Evolutionary conservation across 1,140 invertebrate genomes (phyloP), one percentile per base, ranked within the genome.

Genomic region (Sitophilus oryzae): DNA sequence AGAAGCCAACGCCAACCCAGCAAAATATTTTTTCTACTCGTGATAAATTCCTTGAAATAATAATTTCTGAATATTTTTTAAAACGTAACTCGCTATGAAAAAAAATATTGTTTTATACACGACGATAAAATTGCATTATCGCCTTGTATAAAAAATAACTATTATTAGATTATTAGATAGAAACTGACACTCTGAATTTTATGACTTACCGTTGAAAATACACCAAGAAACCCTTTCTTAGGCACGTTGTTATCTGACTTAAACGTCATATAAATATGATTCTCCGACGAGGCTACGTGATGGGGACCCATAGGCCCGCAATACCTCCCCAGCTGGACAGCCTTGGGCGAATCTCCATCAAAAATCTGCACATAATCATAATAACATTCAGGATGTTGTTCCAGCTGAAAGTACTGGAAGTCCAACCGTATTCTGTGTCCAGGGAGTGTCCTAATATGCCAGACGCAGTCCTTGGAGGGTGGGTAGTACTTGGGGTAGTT

Each of bases 401-500:
- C 96, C 70, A 99, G 77, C 65, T 97, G 93, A 69, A 98, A 98
- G 22, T 88, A 85, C 61, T 87, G 84, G 73, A 98, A 98, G 22
- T 87, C 82, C 54, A 98, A 74, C 76, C 95, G 95, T 35, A 98
- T 93, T 35, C 95, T 78, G 73, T 99, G 96, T 0, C 96, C 96
- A 0, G 92, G 91, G 0, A 91, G 96, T 0, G 94, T 96, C 0
- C 83, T 87, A 69, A 98, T 94, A 62, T 93, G 89, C 96, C 96
- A 99, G 4, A 96, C 87, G 68, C 96, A 99, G 65, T 97, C 92
- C 90, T 96, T 96, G 41, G 85, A 79, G 10, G 85, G 83, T 0
- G 95, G 94, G 77, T 99, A 99, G 58, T 82, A 82, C 54, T 96
- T 89, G 0, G 96, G 96, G 73, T 91, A 98, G 73, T 97, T 96